Conservation (phyloP, 2,113 vertebrate species). For the Oostethus manadensis region DNA sequence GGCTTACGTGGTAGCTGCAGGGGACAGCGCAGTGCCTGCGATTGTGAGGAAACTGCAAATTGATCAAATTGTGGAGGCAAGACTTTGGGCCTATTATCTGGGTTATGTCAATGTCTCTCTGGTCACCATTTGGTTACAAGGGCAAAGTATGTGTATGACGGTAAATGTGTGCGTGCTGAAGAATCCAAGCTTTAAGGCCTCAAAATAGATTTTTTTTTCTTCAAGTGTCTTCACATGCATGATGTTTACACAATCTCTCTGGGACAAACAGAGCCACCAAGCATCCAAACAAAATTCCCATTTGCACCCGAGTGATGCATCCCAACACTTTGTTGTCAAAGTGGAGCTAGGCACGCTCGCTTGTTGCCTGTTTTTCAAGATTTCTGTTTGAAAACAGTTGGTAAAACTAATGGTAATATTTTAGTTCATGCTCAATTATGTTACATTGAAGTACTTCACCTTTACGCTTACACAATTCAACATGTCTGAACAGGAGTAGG, state of each 20-base stretch:
- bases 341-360: slow-evolving; percentile 41
- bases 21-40: slow-evolving; percentile 61
- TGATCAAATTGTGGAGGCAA: slow-evolving; percentile 77
- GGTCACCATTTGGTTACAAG: slow-evolving; percentile 65
- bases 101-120: slow-evolving; percentile 74
- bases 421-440: too few species aligned
- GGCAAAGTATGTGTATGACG: slow-evolving; percentile 34
- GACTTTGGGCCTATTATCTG: slow-evolving; percentile 75
- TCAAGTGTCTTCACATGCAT: slow-evolving; percentile 22
- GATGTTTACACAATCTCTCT: slow-evolving; percentile 48
- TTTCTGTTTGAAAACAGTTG: background rate
- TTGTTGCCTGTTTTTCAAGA: background rate
- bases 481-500: too few species aligned
- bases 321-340: slow-evolving; percentile 39
- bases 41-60: slow-evolving; percentile 70
- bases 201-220: slow-evolving; percentile 22
- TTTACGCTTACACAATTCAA: too few species aligned
- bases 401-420: too few species aligned
- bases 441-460: too few species aligned
- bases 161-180: slow-evolving; percentile 31
- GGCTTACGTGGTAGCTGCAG: slow-evolving; percentile 54
- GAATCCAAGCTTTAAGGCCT: slow-evolving; percentile 23
- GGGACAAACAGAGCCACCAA: slow-evolving; percentile 57
- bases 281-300: slow-evolving; percentile 45
- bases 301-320: slow-evolving; percentile 57